These are phyloP conservation scores for Scaptomyza reducta DNA, from an alignment of 2,888 invertebrate genomes.

Conservation along the genomic window DNA sequence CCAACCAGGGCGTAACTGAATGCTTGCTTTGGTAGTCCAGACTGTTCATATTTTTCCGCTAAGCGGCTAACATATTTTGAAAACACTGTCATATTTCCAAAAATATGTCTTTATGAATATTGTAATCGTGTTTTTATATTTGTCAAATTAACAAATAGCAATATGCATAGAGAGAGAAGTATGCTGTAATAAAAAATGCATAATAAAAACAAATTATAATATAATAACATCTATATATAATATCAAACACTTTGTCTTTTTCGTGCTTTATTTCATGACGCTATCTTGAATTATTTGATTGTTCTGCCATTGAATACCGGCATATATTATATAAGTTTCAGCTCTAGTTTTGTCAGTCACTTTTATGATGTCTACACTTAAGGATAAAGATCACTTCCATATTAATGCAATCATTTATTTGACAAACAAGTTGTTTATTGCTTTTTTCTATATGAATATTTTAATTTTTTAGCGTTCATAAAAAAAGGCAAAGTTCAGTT, in stretches of 20 bases:
- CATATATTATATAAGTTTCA: no score
- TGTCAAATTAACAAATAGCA: background rate
- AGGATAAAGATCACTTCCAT: background rate
- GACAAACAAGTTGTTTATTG: no score
- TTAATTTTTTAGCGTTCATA: background rate
- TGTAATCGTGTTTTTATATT: background rate
- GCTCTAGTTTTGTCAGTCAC: no score
- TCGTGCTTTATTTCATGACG: no score
- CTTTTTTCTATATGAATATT: no score
- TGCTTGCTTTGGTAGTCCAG: constrained; percentile 86
- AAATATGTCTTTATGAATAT: background rate
- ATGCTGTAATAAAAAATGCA: background rate
- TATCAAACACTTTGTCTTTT: no score
- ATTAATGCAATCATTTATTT: no score
- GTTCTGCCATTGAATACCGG: no score
- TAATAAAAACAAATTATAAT: background rate
- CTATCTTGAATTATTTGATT: no score
- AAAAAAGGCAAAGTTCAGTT: constrained; percentile 8
- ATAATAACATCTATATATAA: background rate
- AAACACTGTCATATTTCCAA: constrained; percentile 81
- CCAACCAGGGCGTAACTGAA: constrained; percentile 87
- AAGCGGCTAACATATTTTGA: constrained; percentile 88
- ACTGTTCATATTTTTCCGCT: constrained; percentile 85
- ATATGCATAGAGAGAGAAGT: background rate
- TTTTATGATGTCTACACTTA: background rate